Percentiles rank a stretch among this genome's conserved stretches.
Conservation (phyloP, 2,113 vertebrate genomes). For the Lipophrys pholis region DNA sequence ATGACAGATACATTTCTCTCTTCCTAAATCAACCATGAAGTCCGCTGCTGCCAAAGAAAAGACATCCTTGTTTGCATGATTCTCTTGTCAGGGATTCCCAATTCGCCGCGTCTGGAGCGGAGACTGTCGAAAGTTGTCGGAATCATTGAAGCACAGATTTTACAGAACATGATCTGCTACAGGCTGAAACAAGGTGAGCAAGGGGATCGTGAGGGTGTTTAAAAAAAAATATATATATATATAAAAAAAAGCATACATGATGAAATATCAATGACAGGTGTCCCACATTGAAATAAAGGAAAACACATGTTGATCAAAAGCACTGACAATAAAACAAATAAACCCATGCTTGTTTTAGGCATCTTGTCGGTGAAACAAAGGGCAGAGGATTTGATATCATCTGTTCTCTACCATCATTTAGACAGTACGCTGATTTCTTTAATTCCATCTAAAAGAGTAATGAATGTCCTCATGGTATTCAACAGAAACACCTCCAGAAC, state of each 20-base stretch:
- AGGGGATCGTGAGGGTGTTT: neutral
- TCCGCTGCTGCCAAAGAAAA: constrained; percentile 12
- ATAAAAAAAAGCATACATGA: neutral
- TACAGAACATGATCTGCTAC: constrained; percentile 4
- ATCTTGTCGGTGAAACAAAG: neutral
- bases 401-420: neutral
- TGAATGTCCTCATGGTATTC: constrained; percentile 1
- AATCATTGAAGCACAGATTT: constrained; percentile 12
- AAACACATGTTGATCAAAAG: neutral
- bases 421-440: neutral
- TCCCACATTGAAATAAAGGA: too few relatives aligned
- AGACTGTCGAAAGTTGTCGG: neutral
- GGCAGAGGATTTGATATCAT: neutral
- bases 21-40: constrained; percentile 1
- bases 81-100: constrained; percentile 10
- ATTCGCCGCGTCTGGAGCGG: neutral
- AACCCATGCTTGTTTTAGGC: neutral
- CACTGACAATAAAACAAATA: neutral
- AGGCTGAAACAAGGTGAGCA: neutral
- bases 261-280: neutral
- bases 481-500: neutral
- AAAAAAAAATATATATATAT: too few relatives aligned
- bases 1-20: constrained; percentile 1
- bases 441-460: neutral
- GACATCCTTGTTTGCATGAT: neutral